Conservation (phyloP, 2,113 vertebrate species). For the Pteruthius melanotis region DNA sequence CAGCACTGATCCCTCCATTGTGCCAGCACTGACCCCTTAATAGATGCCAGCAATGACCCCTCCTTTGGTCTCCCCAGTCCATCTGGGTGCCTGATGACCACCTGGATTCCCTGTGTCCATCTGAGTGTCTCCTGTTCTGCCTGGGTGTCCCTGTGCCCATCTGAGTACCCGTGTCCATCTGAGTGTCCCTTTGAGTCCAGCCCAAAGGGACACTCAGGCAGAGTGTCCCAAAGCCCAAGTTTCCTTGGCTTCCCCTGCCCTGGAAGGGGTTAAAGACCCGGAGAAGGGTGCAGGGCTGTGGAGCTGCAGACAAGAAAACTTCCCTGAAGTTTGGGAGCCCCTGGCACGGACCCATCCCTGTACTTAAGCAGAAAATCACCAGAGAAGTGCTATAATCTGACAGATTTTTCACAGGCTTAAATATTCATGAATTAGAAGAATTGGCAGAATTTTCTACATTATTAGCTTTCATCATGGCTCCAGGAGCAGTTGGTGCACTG, state of each 20-base stretch:
- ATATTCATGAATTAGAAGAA: constrained; percentile 82
- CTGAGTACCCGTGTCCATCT: rapidly evolving
- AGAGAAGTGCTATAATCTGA: constrained; percentile 79
- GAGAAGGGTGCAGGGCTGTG: neutral
- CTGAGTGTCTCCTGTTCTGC: neutral
- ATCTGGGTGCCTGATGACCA: neutral
- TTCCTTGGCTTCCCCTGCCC: rapidly evolving
- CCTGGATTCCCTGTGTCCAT: neutral
- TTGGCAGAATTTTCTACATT: constrained; percentile 80
- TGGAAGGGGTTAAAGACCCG: neutral
- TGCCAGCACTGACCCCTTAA: neutral
- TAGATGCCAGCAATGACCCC: neutral
- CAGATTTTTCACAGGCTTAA: constrained; percentile 81
- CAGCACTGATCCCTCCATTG: rapidly evolving
- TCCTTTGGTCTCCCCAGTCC: too few relatives aligned
- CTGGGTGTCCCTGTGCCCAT: neutral
- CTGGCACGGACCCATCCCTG: constrained; percentile 70
- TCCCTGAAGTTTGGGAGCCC: constrained; percentile 68
- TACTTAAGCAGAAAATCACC: constrained; percentile 79
- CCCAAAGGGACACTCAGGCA: too few relatives aligned
- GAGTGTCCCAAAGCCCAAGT: too few relatives aligned
- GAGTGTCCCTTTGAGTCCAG: neutral
- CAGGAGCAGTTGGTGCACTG: constrained; percentile 76
- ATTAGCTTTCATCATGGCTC: constrained; percentile 78
- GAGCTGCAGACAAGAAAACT: neutral